phyloP scores from a whole-genome alignment of 2,888 invertebrate genomes.

The Amaurobius ferox region DNA sequence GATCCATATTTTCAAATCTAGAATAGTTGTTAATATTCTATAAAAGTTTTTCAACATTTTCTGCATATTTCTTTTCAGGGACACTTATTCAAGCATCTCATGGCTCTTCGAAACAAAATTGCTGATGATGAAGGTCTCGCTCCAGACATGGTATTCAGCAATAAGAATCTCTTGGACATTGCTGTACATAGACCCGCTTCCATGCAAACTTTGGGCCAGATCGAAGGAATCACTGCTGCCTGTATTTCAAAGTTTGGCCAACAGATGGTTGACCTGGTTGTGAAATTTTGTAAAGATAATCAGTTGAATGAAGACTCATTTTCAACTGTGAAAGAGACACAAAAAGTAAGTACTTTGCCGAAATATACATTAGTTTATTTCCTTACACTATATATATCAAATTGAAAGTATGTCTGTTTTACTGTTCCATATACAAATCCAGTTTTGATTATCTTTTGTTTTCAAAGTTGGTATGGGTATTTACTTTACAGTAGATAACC shows the following conservation, averaged over 20 bases:
- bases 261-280: conserved; percentile 79
- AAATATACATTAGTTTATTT: too few species aligned
- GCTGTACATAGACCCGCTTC: conserved; percentile 79
- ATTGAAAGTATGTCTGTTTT: too few species aligned
- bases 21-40: too few species aligned
- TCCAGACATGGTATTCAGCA: conserved; percentile 83
- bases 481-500: too few species aligned
- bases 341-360: conserved; percentile 30
- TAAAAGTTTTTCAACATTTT: too few species aligned
- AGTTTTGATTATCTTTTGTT: too few species aligned
- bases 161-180: conserved; percentile 81
- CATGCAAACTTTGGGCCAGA: conserved; percentile 78
- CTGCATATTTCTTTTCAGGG: conserved; percentile 70
- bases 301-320: conserved; percentile 75
- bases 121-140: conserved; percentile 80
- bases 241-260: conserved; percentile 81
- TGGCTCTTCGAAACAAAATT: conserved; percentile 79
- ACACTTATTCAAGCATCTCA: conserved; percentile 77
- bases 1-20: too few species aligned
- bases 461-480: too few species aligned
- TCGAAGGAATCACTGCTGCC: conserved; percentile 82
- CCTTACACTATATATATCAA: too few species aligned
- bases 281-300: conserved; percentile 76
- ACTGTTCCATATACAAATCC: too few species aligned
- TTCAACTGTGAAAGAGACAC: conserved; percentile 66